These are phyloP conservation scores for Microcebus murinus DNA, from an alignment of 2,113 vertebrate species.

Conservation along the genomic window DNA sequence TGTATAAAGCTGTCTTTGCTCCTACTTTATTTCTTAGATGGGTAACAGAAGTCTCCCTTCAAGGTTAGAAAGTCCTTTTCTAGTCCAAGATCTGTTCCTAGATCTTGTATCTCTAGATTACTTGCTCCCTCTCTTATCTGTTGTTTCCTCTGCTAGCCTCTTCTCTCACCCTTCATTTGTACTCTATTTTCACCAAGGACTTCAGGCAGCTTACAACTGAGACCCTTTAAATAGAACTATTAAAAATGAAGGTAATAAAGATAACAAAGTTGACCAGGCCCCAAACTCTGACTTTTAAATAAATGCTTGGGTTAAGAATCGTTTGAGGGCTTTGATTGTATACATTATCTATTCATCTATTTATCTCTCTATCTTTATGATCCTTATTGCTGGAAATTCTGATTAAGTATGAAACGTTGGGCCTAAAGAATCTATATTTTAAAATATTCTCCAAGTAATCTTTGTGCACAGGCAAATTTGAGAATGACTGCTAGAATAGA, in stretches of 20 bases:
- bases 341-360: background rate
- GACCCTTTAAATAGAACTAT: background rate
- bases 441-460: conserved; percentile 22
- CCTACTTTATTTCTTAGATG: background rate
- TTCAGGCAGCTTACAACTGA: background rate
- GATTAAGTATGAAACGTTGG: background rate
- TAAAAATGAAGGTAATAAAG: background rate
- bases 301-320: background rate
- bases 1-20: background rate
- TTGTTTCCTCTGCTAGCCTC: background rate
- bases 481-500: background rate
- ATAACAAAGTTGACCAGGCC: background rate
- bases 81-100: background rate
- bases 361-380: background rate
- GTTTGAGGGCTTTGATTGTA: background rate
- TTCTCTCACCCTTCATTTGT: background rate
- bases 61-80: background rate
- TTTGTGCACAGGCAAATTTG: background rate
- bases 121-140: background rate
- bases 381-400: conserved; percentile 12
- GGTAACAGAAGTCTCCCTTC: background rate
- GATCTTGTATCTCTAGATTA: background rate
- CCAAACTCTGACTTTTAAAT: background rate
- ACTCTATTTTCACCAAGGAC: background rate
- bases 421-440: background rate